Conservation (phyloP, 1,140 invertebrate species). For the Eufriesea mexicana region DNA sequence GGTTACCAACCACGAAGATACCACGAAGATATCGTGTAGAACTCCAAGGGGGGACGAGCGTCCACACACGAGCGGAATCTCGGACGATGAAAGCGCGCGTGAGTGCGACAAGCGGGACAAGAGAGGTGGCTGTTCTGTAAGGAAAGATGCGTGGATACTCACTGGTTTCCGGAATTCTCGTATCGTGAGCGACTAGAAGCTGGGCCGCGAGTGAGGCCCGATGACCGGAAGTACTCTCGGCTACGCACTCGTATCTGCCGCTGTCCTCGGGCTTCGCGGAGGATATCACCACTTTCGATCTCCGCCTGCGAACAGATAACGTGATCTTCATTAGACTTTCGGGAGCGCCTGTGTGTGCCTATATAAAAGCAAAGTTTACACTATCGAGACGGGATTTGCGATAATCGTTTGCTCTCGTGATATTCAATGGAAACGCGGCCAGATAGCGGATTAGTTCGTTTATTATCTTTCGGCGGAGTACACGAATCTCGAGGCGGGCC, state of each 20-base stretch:
- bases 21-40: too few relatives aligned
- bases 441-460: constrained; percentile 53
- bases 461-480: constrained; percentile 56
- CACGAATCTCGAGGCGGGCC: constrained; percentile 22
- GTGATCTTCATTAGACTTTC: neutral
- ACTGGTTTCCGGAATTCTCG: constrained; percentile 82
- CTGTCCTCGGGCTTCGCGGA: constrained; percentile 87
- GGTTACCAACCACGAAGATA: too few relatives aligned
- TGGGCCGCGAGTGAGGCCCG: constrained; percentile 83
- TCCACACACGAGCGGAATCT: too few relatives aligned
- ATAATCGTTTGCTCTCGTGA: neutral
- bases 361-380: neutral
- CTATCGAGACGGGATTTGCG: neutral
- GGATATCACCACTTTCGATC: constrained; percentile 89
- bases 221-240: constrained; percentile 84
- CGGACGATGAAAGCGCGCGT: too few relatives aligned
- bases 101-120: neutral
- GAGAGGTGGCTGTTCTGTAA: too few relatives aligned
- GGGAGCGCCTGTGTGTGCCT: neutral
- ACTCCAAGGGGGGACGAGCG: too few relatives aligned
- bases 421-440: neutral
- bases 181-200: constrained; percentile 84
- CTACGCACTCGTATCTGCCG: constrained; percentile 89
- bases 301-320: constrained; percentile 84
- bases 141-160: constrained; percentile 65